Base-by-base conservation (phyloP, 2,113 vertebrate species). In the Leptocoma aspasia region DNA sequence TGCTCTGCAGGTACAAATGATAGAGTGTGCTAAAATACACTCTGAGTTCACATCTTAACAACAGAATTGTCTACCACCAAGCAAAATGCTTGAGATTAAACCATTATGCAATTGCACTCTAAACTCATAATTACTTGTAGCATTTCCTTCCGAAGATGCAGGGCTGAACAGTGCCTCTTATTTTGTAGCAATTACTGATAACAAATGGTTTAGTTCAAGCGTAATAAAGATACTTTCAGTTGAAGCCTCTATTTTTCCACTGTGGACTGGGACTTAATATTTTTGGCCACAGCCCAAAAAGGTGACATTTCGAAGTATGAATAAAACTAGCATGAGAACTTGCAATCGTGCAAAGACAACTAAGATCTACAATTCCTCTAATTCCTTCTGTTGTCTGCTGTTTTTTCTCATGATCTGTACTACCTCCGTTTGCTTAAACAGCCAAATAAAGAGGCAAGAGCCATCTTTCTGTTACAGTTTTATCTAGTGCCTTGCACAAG, bases 291-390 rank as follows among this genome's bases (percentile, higher is more conserved):
- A 85, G 37, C 31, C 90, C 93, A 94, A 92, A 90, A 85, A 93
- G 71, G 90, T 94, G 90, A 93, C 88, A 90, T 95, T 96, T 96
- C 3, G 0, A 96, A 86, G 37, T 56, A 88, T 78, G 85, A 96
- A 78, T 93, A 95, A 93, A 96, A 86, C 95, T 61, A 95, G 56
- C 72, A 57, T 81, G 86, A 87, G 72, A 88, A 94, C 76, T 83
- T 83, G 79, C 56, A 95, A 19, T 77, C 1, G 1, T 59, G 31
- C 0, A 0, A 94, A 84, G 75, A 85, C 56, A 88, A 81, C 66
- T 59, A 90, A 95, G 82, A 90, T 89, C 92, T 89, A 78, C n/a
- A 31, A 71, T 91, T 95, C 76, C 56, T 84, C 89, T 75, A 84
- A 92, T 90, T 94, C 80, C 39, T 93, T 92, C 85, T 89, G 82